Evolutionary conservation across 2,797 vertebrate genomes (phyloP), one percentile per base, ranked within the genome.

Genomic region (Thripadectes ignobilis): DNA sequence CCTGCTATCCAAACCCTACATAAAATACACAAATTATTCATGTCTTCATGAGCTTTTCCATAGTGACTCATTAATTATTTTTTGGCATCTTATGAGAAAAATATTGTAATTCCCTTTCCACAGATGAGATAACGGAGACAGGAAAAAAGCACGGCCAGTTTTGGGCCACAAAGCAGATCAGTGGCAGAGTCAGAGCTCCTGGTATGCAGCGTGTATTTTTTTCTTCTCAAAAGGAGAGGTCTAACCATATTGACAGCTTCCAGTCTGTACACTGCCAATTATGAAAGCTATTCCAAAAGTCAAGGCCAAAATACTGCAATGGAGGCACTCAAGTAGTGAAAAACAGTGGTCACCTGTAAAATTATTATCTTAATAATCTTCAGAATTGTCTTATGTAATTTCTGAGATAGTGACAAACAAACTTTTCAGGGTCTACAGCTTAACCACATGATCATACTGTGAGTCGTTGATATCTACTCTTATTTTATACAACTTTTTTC

Each of bases 1-100:
- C 20, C 59, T 90, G 79, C 17, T 51, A 66, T 72, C 68, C 58
- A 88, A 92, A 45, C 51, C n/a, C 51, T 85, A 52, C 51, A 83
- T 72, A 88, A 92, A 93, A 89, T 59, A 72, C n/a, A 80, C 72
- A 95, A 80, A 91, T 85, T 92, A 91, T 91, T 95, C 43, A 62
- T 87, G 49, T 90, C 63, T 92, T 79, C 81, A 26, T 77, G 52
- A 76, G 68, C n/a, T 91, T 93, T 96, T 93, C 89, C 58, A 36
- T 63, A 55, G 79, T 66, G 72, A 61, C 43, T 91, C 72, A 77
- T 85, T 95, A 93, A 94, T 92, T 83, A 92, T 84, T 89, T 95
- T 88, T 91, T 88, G 51, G 32, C 18, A 66, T 66, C 51, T 83
- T 94, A 66, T 43, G 51, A 1, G 2, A 84, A 94, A 94, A 89